phyloP scores from a whole-genome alignment of 2,113 vertebrate species.

The Podocnemis expansa region DNA sequence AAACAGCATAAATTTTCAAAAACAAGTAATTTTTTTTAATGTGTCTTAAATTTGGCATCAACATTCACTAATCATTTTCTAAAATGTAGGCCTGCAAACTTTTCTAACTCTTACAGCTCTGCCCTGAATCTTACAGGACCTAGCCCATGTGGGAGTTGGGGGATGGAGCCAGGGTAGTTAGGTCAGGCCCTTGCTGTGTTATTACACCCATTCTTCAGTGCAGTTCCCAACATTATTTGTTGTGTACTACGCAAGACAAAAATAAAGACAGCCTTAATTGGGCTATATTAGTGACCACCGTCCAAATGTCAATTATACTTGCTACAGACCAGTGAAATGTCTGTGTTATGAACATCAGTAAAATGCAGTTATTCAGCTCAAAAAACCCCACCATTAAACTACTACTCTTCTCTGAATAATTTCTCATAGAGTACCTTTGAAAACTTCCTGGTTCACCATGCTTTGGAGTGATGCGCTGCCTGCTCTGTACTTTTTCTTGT shows the following conservation, averaged over 20 bases:
- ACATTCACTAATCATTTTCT: too few relatives aligned
- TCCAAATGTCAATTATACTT: not conserved
- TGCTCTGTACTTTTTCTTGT: not conserved
- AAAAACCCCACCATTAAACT: not conserved
- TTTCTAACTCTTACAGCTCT: too few relatives aligned
- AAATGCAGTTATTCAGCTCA: not conserved
- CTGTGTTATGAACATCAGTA: too few relatives aligned
- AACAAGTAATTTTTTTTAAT: too few relatives aligned
- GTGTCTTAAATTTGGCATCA: too few relatives aligned
- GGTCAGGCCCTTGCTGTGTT: not conserved
- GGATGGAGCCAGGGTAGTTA: too few relatives aligned
- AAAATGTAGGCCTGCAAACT: too few relatives aligned
- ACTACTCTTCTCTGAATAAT: not conserved
- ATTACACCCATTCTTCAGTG: not conserved
- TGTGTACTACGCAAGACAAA: not conserved
- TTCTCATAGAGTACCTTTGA: not conserved
- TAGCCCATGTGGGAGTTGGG: too few relatives aligned
- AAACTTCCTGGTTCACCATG: not conserved
- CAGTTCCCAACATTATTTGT: not conserved
- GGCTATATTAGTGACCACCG: not conserved
- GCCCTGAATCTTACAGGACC: too few relatives aligned
- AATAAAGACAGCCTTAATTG: not conserved
- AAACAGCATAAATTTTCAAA: too few relatives aligned
- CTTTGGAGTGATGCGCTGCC: not conserved
- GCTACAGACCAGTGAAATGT: not conserved